Base-by-base conservation (phyloP, 2,888 invertebrate genomes). In the Drosophila stalkeri region DNA sequence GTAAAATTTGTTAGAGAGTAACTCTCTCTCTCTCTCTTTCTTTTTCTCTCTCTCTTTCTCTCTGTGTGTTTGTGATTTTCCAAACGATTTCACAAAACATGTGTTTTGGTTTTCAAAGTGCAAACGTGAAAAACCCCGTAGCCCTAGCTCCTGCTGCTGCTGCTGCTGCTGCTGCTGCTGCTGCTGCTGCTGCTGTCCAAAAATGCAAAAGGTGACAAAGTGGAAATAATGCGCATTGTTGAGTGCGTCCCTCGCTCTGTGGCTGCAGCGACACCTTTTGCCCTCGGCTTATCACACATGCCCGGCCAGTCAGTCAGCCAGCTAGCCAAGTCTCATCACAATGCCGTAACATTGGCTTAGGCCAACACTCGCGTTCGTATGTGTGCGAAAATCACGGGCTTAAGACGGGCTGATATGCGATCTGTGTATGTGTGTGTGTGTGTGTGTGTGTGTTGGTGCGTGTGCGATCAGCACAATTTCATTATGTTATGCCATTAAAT, bases 201-300 rank as follows among this genome's bases (percentile, higher is more conserved):
- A 77, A 73, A 77, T 68, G 55, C 56, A 57, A 67, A 83, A 91
- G 91, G 91, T 90, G 90, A 90, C 88, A 88, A 84, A 85, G 82
- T 90, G 90, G 82, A 91, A 90, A 90, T 90, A 90, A 91, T 90
- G 75, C 77, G 68, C 83, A 88, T 86, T 86, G 90, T 86, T 89
- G 59, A 62, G 54, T 31, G 56, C 57, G 56, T 67, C 56, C 68
- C 69, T 80, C 61, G 64, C 33, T 35, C 37, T 14, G 14, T 37
- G 37, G 37, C 37, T 37, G 37, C 1, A 11, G 60, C 55, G 75
- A 71, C 73, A 80, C 85, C 85, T 86, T 78, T 82, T 77, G 70
- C 70, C 62, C 67, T 51, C 59, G 86, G 79, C 88, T 86, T 81
- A 84, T 74, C 69, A 75, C 80, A 76, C 72, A 64, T 68, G 64